Conservation (phyloP, 2,888 invertebrate genomes). For the Eupithecia inturbata region DNA sequence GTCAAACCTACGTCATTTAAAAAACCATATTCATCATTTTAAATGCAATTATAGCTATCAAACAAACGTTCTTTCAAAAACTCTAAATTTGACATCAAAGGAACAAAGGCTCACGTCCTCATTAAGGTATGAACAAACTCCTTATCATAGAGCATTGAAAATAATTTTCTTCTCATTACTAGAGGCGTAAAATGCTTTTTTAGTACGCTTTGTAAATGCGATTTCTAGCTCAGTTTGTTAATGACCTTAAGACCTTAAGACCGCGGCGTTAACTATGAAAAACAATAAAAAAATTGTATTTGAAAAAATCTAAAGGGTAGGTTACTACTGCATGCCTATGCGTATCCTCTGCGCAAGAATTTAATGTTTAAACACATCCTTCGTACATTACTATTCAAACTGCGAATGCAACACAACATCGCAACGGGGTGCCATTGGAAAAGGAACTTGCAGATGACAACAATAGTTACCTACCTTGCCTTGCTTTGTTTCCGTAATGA, state of each 20-base stretch:
- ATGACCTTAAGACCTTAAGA: background rate
- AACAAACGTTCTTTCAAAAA: conserved; percentile 30
- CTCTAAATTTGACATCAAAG: conserved; percentile 36
- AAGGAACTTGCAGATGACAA: no score
- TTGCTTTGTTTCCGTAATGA: no score
- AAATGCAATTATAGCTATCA: conserved; percentile 30
- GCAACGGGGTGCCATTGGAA: no score
- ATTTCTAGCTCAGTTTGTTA: background rate
- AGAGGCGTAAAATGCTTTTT: conserved; percentile 7
- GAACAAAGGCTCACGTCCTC: conserved; percentile 36
- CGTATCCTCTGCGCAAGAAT: no score
- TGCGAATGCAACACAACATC: no score
- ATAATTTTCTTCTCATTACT: background rate
- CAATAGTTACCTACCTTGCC: no score
- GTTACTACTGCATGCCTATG: no score
- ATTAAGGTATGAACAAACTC: conserved; percentile 40
- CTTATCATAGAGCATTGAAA: conserved; percentile 20
- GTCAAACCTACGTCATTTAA: background rate
- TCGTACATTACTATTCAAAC: no score
- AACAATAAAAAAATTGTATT: background rate
- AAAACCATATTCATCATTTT: conserved; percentile 17
- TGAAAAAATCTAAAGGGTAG: no score
- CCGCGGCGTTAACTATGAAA: background rate
- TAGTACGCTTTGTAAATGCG: background rate
- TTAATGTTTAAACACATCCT: no score